These are phyloP conservation scores for Cossypha niveicapilla DNA, from an alignment of 2,797 vertebrate genomes.

Conservation along the genomic window DNA sequence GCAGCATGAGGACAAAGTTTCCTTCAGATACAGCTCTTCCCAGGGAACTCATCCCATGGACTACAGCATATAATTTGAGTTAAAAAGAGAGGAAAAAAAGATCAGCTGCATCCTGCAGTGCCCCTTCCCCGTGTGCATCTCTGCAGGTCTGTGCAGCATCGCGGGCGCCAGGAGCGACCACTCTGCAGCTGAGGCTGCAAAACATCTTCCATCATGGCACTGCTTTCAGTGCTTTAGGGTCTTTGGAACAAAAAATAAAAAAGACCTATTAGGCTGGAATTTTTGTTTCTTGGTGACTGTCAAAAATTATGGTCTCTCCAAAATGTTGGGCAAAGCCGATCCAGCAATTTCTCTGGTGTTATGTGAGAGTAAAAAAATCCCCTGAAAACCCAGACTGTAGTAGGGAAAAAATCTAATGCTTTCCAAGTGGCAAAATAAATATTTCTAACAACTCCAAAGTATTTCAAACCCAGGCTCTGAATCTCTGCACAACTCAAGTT, in stretches of 20 bases:
- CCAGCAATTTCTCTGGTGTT: not conserved
- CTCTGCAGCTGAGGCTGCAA: not conserved
- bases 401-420: not conserved
- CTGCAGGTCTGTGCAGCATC: not conserved
- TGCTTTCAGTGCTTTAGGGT: not conserved
- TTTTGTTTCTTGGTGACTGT: not conserved
- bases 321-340: not conserved
- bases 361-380: not conserved
- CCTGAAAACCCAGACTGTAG: not conserved
- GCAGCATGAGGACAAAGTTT: slow-evolving; percentile 52
- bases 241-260: not conserved
- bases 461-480: not conserved
- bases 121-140: not conserved
- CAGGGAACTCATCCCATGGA: slow-evolving; percentile 23
- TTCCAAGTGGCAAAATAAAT: not conserved
- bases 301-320: not conserved
- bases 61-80: slow-evolving; percentile 53
- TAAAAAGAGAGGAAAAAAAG: not conserved
- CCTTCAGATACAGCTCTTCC: slow-evolving; percentile 40
- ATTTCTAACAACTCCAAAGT: not conserved
- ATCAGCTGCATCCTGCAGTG: not conserved
- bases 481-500: not conserved
- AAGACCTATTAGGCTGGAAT: not conserved
- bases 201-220: not conserved
- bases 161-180: not conserved